Conservation (phyloP, 1,140 invertebrate species). For the Mactra quadrangularis region DNA sequence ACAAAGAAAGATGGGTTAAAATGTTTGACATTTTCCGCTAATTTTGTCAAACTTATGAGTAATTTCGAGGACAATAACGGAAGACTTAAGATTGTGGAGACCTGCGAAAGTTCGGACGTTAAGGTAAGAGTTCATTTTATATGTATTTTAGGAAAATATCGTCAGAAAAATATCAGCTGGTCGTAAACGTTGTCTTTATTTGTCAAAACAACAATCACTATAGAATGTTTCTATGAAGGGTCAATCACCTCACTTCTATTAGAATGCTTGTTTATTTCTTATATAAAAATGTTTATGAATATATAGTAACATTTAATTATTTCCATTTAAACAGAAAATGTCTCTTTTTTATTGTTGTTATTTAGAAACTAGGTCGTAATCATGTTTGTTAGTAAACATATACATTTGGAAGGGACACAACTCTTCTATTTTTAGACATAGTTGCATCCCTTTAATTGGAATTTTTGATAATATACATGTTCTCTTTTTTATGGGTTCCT, state of each 20-base stretch:
- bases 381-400: no score
- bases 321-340: no score
- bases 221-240: conserved; percentile 15
- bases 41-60: conserved; percentile 45
- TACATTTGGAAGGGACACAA: no score
- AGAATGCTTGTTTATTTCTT: background rate
- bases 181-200: background rate
- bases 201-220: background rate
- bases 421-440: no score
- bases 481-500: no score
- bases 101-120: conserved; percentile 6
- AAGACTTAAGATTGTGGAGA: conserved; percentile 40
- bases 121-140: conserved; percentile 14
- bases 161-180: background rate
- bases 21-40: background rate
- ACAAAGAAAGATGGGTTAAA: conserved; percentile 46
- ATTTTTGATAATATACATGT: no score
- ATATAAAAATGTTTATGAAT: background rate
- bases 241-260: background rate
- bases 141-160: background rate
- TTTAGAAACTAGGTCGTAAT: no score
- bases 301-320: background rate
- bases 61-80: conserved; percentile 21
- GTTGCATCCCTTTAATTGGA: no score
- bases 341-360: no score